Evolutionary conservation across 2,888 invertebrate species (phyloP), one percentile per base, ranked within the genome.

Genomic region (Drosophila paracracens): DNA sequence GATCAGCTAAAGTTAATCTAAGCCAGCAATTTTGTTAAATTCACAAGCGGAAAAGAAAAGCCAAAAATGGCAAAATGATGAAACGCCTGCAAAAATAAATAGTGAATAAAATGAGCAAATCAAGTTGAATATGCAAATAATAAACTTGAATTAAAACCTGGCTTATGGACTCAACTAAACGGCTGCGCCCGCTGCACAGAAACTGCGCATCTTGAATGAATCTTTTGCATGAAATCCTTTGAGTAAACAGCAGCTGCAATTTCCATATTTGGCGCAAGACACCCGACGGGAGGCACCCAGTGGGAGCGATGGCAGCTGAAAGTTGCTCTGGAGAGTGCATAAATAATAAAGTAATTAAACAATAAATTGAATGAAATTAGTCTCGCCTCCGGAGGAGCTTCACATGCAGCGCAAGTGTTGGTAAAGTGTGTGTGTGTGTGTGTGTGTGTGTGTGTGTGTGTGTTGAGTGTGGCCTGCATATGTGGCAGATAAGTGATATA

Each of bases 281-380:
- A 16, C 56, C 83, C 63, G 43, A 36, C 40, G 58, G 76, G 62
- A 25, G 25, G 25, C 25, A n/a, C 5, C 8, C 8, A 21, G 13
- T 31, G 2, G 27, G 46, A 31, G 53, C 43, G 69, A 60, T 36
- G 11, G 65, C 76, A 77, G 76, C 81, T 84, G 68, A 68, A 66
- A 57, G 43, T 35, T 61, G 59, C 70, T 64, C 52, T 64, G 78
- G 72, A 70, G 76, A 75, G 74, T 79, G 76, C 68, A 88, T 83
- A 81, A 89, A 88, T 88, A 81, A 86, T 81, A 86, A 88, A 86
- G 81, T 79, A 88, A 88, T 88, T 90, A 90, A 88, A 79, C 83
- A 85, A 85, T 86, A 88, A 86, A 88, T 88, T 89, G 71, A 86
- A 85, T 88, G 81, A 88, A 89, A 88, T 89, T 82, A 75, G 85